Evolutionary conservation across 2,888 invertebrate species (phyloP), one percentile per base, ranked within the genome.

Genomic region (Neoascia interrupta): DNA sequence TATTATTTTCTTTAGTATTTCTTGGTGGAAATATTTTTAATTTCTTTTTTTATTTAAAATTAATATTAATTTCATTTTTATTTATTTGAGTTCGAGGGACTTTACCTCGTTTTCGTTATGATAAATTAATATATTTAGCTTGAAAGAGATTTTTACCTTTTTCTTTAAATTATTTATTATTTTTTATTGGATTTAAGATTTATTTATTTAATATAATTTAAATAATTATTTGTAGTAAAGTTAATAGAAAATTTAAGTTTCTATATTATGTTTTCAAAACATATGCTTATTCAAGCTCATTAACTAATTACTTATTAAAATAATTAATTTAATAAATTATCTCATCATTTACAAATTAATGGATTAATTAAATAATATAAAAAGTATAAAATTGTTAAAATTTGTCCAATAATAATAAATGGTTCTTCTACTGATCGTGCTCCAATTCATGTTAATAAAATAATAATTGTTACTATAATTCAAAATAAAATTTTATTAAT

Each of bases 71-170:
- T 86, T 89, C 89, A 82, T 91, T 92, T 91, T 83, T 91, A 82
- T 92, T 92, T 90, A 90, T 93, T 90, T 92, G 92, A 83, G 90
- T 92, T 84, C 93, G 93, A 0, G 92, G 92, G 0, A 91, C 92
- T 45, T 90, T 92, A 83, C 94, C 93, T 84, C 94, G 93, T 0
- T 92, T 92, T 90, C 93, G 93, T 19, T 94, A 94, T 92, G 93
- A 94, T 92, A 92, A 92, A 83, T 90, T 94, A 88, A 94, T 94
- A 88, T 90, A 91, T 90, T 91, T 93, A 87, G 90, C 91, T 88
- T 93, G 92, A 90, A 92, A 92, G 83, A 88, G 87, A 81, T 92
- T 91, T 91, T 91, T 93, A 87, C 91, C 92, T 79, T 83, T 92
- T 88, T 91, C 91, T 84, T 91, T 92, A 90, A 91, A 91, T 91